Evolutionary conservation across 1,140 invertebrate genomes (phyloP), one percentile per base, ranked within the genome.

Genomic region (Drosophila parabipectinata): DNA sequence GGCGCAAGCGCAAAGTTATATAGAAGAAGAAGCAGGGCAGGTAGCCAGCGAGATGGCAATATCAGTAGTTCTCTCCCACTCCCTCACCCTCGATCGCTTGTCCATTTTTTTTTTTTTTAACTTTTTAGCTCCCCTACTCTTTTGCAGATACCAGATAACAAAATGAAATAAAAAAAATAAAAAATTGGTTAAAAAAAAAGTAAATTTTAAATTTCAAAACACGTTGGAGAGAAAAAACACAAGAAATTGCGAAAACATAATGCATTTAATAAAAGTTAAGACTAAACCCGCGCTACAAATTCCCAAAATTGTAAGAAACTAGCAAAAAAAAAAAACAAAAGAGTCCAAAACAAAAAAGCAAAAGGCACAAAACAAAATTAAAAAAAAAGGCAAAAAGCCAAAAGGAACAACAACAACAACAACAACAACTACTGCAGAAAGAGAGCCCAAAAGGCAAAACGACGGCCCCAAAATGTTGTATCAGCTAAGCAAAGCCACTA

Each of bases 381-480:
- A 53, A 8, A 39, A 39, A 47, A 37, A 32, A 44, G 24, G 32
- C 41, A 28, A 56, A 56, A 24, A 41, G 9, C 26, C 14, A 32
- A 21, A 21, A 28, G 21, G 37, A 63, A n/a, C n/a, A 9, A 52
- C 28, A 26, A 18, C 34, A 54, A 52, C 34, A 54, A 52, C 39
- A 28, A 48, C 14, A 50, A 32, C 14, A 41, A 57, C 21, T 37
- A 12, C 12, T 37, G 34, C 34, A 12, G 34, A 44, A 18, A 44
- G 41, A 41, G 48, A 54, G 39, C 18, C 47, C 28, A 47, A 37
- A 28, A 54, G 77, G 53, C 61, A 50, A 67, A 63, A 81, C 72
- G 14, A 87, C 83, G 83, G 76, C 83, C 64, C 57, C 72, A 87
- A 82, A 51, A 87, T 87, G 82, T 79, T 87, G 82, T 79, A 82